Percentiles rank a stretch among this genome's conserved stretches.
phyloP scores from a whole-genome alignment of 2,113 vertebrate species.

The Polypterus bichir region DNA sequence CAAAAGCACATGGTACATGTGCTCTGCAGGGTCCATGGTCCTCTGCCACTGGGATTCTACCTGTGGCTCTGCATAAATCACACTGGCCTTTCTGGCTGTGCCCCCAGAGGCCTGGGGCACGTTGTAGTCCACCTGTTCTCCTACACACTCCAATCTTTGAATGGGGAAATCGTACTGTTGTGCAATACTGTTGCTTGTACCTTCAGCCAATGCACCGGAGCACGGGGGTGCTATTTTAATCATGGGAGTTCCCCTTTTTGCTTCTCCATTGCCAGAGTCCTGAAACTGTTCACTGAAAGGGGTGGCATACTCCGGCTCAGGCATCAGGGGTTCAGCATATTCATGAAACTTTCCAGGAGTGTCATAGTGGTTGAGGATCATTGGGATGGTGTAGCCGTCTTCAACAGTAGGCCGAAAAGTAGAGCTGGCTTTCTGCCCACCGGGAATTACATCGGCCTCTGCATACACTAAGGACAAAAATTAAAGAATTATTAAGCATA shows the following conservation, averaged over 20 bases:
- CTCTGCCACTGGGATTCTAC: neutral
- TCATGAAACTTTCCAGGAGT: conserved; percentile 52
- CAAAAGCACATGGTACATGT: conserved; percentile 47
- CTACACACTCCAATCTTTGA: conserved; percentile 30
- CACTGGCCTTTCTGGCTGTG: conserved; percentile 13
- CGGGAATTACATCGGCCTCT: conserved; percentile 43
- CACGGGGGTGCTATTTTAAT: neutral
- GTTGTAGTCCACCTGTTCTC: conserved; percentile 32
- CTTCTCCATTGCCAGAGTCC: conserved; percentile 10
- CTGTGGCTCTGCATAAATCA: conserved; percentile 32
- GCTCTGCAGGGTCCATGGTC: conserved; percentile 17
- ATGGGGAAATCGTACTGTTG: conserved; percentile 48
- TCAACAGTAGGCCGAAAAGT: conserved; percentile 55
- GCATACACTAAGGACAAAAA: conserved; percentile 51
- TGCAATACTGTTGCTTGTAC: conserved; percentile 2
- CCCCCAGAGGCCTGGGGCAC: conserved; percentile 24
- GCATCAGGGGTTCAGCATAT: conserved; percentile 58
- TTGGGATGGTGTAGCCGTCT: conserved; percentile 59
- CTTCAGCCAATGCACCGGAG: neutral
- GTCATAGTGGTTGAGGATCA: conserved; percentile 55
- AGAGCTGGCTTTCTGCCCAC: conserved; percentile 43
- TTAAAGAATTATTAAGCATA: neutral
- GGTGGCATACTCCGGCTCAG: conserved; percentile 67
- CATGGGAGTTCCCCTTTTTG: neutral
- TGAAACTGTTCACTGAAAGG: conserved; percentile 49